A percentile compares a stretch with the other conserved stretches of the same genome.
These are phyloP conservation scores for Pionites leucogaster DNA, from an alignment of 2,113 vertebrate species.

Conservation along the genomic window DNA sequence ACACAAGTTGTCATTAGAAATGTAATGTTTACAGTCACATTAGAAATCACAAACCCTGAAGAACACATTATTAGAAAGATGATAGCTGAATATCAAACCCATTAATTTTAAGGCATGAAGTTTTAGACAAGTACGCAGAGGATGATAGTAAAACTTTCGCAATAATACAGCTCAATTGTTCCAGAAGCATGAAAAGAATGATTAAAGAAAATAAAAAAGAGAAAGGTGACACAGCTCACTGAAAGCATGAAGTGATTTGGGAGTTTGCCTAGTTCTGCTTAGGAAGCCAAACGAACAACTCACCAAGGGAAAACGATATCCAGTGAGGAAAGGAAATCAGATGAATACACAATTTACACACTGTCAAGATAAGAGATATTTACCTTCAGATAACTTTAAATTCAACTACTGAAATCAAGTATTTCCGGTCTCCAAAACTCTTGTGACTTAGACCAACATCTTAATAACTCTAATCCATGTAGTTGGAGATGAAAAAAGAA, in stretches of 20 bases:
- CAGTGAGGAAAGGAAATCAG: slow-evolving; percentile 27
- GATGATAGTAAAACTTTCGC: neutral
- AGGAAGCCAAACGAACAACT: slow-evolving; percentile 33
- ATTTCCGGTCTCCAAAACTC: slow-evolving; percentile 55
- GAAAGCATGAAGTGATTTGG: slow-evolving; percentile 20
- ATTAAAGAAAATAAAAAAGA: slow-evolving; percentile 21
- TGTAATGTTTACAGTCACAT: neutral
- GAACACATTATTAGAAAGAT: neutral
- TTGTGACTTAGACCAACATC: slow-evolving; percentile 48
- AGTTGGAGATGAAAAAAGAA: neutral
- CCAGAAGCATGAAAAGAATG: neutral
- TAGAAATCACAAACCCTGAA: neutral
- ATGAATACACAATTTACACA: slow-evolving; percentile 42
- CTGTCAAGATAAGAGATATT: slow-evolving; percentile 46
- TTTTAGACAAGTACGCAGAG: neutral
- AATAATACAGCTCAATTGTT: neutral
- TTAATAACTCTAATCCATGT: slow-evolving; percentile 25
- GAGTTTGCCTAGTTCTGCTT: slow-evolving; percentile 52
- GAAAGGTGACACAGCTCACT: slow-evolving; percentile 6
- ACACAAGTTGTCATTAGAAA: neutral
- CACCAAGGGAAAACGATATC: slow-evolving; percentile 8
- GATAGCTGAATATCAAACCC: neutral
- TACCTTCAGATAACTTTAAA: slow-evolving; percentile 58
- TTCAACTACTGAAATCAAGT: slow-evolving; percentile 52
- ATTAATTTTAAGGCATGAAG: neutral